Conservation (phyloP, 1,140 invertebrate genomes). For the Cydia strobilella region DNA sequence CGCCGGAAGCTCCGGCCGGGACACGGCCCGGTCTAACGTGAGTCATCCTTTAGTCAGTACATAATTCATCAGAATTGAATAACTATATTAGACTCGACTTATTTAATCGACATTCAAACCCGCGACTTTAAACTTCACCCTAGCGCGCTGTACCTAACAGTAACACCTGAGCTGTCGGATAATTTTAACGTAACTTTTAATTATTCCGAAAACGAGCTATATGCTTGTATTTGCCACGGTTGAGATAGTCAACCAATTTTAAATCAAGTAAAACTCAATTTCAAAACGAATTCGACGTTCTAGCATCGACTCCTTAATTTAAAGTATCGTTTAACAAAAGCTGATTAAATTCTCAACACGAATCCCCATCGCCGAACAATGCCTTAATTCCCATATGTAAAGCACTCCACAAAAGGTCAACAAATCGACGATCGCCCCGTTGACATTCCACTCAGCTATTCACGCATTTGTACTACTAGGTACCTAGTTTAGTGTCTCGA, state of each 20-base stretch:
- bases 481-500: slow-evolving; percentile 25
- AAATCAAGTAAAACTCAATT: neutral
- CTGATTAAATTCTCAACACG: slow-evolving; percentile 8
- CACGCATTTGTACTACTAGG: slow-evolving; percentile 24
- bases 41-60: no score
- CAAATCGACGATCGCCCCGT: slow-evolving; percentile 24
- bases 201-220: neutral
- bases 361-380: neutral
- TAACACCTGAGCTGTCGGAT: no score
- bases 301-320: neutral
- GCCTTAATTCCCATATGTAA: slow-evolving; percentile 9
- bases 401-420: slow-evolving; percentile 19
- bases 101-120: no score
- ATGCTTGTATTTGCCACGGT: neutral
- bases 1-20: no score
- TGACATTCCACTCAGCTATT: slow-evolving; percentile 22
- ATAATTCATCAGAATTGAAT: no score
- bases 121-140: no score
- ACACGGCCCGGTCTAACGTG: no score
- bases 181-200: neutral
- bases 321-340: neutral
- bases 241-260: neutral
- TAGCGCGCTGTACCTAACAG: no score
- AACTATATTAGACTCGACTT: no score
- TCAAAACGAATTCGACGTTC: neutral